These are phyloP conservation scores for Macrosoma leucophasiata DNA, from an alignment of 2,888 invertebrate species.

Conservation along the genomic window DNA sequence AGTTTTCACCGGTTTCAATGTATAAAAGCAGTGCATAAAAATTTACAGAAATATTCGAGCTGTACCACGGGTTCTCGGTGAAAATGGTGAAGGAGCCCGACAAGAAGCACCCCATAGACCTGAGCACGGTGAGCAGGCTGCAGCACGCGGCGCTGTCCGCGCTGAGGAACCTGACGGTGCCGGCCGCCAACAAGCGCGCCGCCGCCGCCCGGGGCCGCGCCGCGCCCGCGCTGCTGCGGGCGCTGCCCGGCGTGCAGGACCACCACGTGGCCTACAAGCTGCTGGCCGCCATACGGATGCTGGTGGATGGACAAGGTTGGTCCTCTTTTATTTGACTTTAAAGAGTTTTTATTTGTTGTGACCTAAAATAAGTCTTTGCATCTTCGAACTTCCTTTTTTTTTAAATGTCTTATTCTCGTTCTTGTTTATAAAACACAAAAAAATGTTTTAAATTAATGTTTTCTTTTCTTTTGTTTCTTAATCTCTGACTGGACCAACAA, in stretches of 20 bases:
- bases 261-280: constrained; percentile 91
- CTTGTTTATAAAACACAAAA: background rate
- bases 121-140: constrained; percentile 48
- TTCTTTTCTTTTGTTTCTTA: too few relatives aligned
- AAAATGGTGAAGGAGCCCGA: constrained; percentile 33
- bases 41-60: constrained; percentile 52
- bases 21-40: too few relatives aligned
- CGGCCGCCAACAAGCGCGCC: constrained; percentile 82
- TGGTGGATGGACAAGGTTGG: constrained; percentile 87
- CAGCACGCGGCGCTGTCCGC: constrained; percentile 87
- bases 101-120: constrained; percentile 31
- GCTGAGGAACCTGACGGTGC: constrained; percentile 84
- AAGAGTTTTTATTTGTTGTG: too few relatives aligned
- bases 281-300: constrained; percentile 89
- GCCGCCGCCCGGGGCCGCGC: constrained; percentile 80
- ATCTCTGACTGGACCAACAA: too few relatives aligned
- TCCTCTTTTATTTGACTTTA: too few relatives aligned
- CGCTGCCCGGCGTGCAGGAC: constrained; percentile 81
- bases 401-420: too few relatives aligned
- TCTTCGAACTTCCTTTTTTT: too few relatives aligned
- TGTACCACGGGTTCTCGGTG: constrained; percentile 38
- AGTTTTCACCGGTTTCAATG: too few relatives aligned
- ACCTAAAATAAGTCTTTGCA: too few relatives aligned
- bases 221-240: constrained; percentile 75
- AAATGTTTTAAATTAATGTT: too few relatives aligned